These are phyloP conservation scores for Himalopsyche kuldschensis DNA, from an alignment of 2,888 invertebrate species.

Conservation along the genomic window DNA sequence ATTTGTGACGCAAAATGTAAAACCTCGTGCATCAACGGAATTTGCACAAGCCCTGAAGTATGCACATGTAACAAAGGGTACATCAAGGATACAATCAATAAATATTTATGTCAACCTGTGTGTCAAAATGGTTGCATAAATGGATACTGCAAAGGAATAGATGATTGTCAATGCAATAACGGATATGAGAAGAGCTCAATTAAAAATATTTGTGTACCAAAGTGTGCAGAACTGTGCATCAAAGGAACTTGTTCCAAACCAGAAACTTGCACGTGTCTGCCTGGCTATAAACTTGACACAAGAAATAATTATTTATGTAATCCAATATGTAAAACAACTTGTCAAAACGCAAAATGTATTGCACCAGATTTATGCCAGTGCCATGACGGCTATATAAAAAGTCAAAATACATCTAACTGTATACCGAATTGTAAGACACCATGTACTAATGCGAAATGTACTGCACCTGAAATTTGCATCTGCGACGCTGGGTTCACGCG, in stretches of 20 bases:
- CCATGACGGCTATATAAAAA: conserved; percentile 38
- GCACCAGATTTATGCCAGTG: conserved; percentile 46
- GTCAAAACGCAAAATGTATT: conserved; percentile 45
- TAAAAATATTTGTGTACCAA: conserved; percentile 3
- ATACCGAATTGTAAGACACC: conserved; percentile 43
- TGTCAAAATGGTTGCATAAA: conserved; percentile 54
- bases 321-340: conserved; percentile 41
- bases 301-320: conserved; percentile 8
- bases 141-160: conserved; percentile 56
- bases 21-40: conserved; percentile 48
- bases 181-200: conserved; percentile 44
- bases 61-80: conserved; percentile 1
- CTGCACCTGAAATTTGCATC: conserved; percentile 43
- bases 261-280: conserved; percentile 41
- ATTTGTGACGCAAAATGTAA: conserved; percentile 44
- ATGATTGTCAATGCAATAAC: conserved; percentile 53
- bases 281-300: conserved; percentile 29
- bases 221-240: conserved; percentile 39
- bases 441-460: conserved; percentile 46
- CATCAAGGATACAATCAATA: not conserved
- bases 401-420: conserved; percentile 41
- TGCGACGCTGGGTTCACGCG: conserved; percentile 39
- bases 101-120: conserved; percentile 48
- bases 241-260: conserved; percentile 41
- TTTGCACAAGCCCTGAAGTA: conserved; percentile 43